Percentiles rank a stretch among this genome's conserved stretches.
Evolutionary conservation across 2,113 vertebrate species (phyloP).

Genomic region (Sisor rabdophorus): DNA sequence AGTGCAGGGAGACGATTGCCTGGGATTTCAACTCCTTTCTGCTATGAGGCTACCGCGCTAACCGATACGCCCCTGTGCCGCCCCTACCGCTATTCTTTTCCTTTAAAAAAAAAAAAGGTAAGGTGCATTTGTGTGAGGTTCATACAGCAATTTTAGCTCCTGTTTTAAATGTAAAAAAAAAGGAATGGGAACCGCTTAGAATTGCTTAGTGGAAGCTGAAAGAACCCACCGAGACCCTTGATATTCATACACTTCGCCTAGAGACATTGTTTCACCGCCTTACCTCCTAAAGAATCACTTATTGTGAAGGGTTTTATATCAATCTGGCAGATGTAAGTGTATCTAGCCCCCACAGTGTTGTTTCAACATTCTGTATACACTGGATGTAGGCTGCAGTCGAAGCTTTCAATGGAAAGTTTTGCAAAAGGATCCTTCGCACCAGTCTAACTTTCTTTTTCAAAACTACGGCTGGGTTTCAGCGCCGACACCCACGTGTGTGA

Average conservation of each 20-base stretch:
- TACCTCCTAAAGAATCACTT: conserved; percentile 19
- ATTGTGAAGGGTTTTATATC: conserved; percentile 10
- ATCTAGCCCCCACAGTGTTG: conserved; percentile 11
- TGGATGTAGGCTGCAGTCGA: neutral
- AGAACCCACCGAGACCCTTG: neutral
- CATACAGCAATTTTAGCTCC: neutral
- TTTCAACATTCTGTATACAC: conserved; percentile 15
- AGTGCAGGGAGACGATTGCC: no score
- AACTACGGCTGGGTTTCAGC: neutral
- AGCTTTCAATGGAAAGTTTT: conserved; percentile 16
- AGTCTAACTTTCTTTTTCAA: conserved; percentile 1
- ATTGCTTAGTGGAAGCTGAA: neutral
- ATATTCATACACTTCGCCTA: neutral
- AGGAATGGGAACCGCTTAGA: neutral
- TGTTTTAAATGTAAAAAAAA: neutral
- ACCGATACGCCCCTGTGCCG: no score
- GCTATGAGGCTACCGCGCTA: no score
- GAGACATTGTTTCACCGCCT: neutral
- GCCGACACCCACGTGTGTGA: conserved; percentile 1
- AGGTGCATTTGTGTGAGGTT: no score
- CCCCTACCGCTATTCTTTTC: no score
- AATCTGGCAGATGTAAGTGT: conserved; percentile 22
- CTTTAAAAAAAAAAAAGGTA: no score
- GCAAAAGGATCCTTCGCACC: neutral
- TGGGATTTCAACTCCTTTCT: no score